Percentiles rank a stretch among this genome's conserved stretches.
Conservation (phyloP, 2,797 vertebrate genomes). For the Clarias platycephalus region DNA sequence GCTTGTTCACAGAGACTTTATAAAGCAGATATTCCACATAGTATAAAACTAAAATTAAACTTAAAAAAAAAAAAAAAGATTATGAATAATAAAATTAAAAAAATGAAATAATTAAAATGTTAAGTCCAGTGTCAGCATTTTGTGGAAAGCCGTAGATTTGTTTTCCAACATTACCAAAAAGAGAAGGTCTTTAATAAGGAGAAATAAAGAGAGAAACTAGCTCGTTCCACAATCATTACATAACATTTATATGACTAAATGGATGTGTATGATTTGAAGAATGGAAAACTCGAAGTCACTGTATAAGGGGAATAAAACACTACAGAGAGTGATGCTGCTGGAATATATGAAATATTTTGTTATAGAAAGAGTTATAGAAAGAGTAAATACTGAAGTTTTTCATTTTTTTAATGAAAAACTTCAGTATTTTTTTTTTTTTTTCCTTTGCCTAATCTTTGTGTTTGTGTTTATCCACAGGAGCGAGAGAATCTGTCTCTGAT, state of each 20-base stretch:
- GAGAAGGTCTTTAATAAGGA: neutral
- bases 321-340: neutral
- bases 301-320: neutral
- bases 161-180: neutral
- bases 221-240: neutral
- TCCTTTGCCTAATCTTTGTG: no score
- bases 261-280: neutral
- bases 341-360: neutral
- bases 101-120: neutral
- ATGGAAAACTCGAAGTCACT: neutral
- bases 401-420: neutral
- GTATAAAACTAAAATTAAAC: neutral
- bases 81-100: no score
- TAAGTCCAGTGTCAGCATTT: neutral
- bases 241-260: neutral
- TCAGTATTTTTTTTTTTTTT: neutral
- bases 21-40: neutral
- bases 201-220: neutral
- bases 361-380: no score
- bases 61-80: no score
- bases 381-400: no score
- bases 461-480: conserved; percentile 71
- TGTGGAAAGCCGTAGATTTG: neutral
- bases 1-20: neutral
- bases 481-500: conserved; percentile 83